A percentile compares a stretch with the other conserved stretches of the same genome.
These are phyloP conservation scores for Riparia riparia DNA, from an alignment of 2,113 vertebrate genomes.

Conservation along the genomic window DNA sequence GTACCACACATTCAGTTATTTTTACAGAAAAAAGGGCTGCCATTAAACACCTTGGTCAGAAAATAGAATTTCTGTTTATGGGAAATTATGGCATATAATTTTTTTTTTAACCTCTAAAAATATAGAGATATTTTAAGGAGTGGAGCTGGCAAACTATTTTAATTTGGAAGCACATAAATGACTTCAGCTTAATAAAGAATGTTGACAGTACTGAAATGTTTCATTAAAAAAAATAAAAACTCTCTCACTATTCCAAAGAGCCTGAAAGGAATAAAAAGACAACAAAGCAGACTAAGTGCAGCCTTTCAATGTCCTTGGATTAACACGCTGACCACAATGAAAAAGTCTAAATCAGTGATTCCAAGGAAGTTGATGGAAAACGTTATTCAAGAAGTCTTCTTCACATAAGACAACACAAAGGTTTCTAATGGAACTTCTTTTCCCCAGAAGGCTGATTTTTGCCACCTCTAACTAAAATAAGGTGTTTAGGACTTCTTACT, in stretches of 20 bases:
- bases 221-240: neutral
- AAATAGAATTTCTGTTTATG: neutral
- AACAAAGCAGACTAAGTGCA: neutral
- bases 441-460: neutral
- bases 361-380: neutral
- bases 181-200: neutral
- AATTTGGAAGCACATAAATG: neutral
- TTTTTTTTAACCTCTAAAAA: neutral
- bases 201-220: neutral
- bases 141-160: neutral
- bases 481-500: neutral
- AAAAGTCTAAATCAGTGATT: neutral
- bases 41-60: neutral
- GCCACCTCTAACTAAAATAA: neutral
- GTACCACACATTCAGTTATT: neutral
- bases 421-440: neutral
- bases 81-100: neutral
- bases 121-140: neutral
- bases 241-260: neutral
- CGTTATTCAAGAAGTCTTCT: neutral
- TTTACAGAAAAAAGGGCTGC: neutral
- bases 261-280: neutral
- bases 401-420: neutral
- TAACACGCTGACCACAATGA: neutral
- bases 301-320: neutral